Evolutionary conservation across 2,888 invertebrate species (phyloP).

Genomic region (Tenthredo mesomela): DNA sequence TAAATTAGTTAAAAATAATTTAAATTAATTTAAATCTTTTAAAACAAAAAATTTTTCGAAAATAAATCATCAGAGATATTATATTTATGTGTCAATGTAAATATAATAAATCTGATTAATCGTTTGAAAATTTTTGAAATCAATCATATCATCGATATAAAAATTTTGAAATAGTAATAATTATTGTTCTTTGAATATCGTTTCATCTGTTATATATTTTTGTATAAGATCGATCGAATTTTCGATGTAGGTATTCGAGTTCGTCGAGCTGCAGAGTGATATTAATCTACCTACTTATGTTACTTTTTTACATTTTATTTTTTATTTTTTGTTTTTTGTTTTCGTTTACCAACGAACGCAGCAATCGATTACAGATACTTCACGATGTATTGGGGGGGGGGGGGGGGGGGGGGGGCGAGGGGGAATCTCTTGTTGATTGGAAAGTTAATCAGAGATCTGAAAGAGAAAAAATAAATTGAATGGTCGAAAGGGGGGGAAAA

Average conservation of each 20-base stretch:
- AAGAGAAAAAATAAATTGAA: slow-evolving; percentile 11
- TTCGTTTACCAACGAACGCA: not conserved
- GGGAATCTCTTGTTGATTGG: not conserved
- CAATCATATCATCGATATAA: not conserved
- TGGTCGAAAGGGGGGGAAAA: not conserved
- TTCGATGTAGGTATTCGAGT: not conserved
- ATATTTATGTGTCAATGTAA: no score
- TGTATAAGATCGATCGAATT: not conserved
- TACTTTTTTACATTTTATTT: not conserved
- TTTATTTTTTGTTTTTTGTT: not conserved
- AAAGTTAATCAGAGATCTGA: slow-evolving; percentile 5
- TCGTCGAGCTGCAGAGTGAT: not conserved
- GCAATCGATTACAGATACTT: slow-evolving; percentile 1
- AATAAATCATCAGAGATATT: no score
- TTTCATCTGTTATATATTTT: not conserved
- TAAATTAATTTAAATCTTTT: no score
- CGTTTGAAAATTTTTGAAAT: not conserved
- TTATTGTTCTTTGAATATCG: not conserved
- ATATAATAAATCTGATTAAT: no score
- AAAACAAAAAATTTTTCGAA: no score
- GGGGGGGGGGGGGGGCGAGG: not conserved
- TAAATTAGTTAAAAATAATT: no score
- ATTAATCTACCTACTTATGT: not conserved
- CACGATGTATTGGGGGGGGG: not conserved
- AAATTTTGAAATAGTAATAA: not conserved